Base-by-base conservation (phyloP, 2,113 vertebrate species). In the Trogon surrucura region DNA sequence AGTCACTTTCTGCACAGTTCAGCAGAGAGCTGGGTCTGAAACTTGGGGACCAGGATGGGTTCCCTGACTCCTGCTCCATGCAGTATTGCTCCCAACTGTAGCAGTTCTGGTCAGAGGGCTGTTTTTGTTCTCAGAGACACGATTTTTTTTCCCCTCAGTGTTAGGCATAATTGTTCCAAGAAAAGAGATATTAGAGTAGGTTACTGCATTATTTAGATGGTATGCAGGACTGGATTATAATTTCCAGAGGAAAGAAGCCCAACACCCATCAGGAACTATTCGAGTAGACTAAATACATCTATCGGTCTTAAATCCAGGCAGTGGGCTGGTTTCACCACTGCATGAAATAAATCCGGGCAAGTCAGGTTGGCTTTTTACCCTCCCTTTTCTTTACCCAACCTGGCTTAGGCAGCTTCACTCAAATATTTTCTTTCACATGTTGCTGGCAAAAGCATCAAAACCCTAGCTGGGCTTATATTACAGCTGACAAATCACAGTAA, bases 401-500 rank as follows among this genome's bases (percentile, higher is more conserved):
- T 88, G 88, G 60, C n/a, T 94, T 82, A 96, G 70, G 84, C 83
- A 65, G 66, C 62, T 94, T 81, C 70, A 82, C 79, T 95, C 85
- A 93, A 96, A 91, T 93, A 90, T 96, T 97, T 97, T 94, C 88
- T 96, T 96, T 93, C 94, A 91, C 75, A 74, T 44, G 61, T 95
- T 89, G 71, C 85, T 97, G 88, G 95, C 88, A 95, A 91, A 92
- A 95, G 78, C 91, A 96, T 95, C 96, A 95, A 94, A 97, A 93
- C 95, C 69, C 71, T 95, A 26, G 23, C 92, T 87, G 89, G 94
- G 95, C 47, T 97, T 96, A 61, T 88, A 91, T 97, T 97, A 96
- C 94, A 91, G 85, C 94, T 94, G 96, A 97, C 96, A 97, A 96
- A 97, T 97, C 97, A 96, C 80, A 85, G 95, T 95, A 96, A 97